Conservation (phyloP, 2,113 vertebrate genomes). For the Sigmodon hispidus region DNA sequence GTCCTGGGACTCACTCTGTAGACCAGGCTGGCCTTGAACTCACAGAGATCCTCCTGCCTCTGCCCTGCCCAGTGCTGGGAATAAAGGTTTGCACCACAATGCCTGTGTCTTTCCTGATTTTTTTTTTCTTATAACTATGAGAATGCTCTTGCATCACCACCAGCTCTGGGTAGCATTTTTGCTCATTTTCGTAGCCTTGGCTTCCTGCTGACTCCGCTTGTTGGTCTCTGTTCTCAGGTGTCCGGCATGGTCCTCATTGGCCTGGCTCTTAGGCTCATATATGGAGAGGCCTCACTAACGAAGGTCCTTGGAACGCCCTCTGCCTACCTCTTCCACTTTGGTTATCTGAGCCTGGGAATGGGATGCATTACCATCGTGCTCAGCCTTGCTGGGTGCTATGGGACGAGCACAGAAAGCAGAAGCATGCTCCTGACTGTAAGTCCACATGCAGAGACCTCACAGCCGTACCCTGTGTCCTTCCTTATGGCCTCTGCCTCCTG, state of each 20-base stretch:
- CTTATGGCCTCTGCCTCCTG: not conserved
- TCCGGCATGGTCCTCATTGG: constrained; percentile 58
- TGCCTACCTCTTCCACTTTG: not conserved
- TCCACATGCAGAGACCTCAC: not conserved
- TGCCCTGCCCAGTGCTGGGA: too few species aligned
- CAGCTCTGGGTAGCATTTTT: not conserved
- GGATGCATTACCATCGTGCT: not conserved
- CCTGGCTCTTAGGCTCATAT: constrained; percentile 62
- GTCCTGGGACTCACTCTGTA: too few species aligned
- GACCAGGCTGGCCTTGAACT: too few species aligned
- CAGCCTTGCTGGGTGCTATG: constrained; percentile 40
- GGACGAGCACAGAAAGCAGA: constrained; percentile 41
- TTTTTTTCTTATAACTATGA: not conserved
- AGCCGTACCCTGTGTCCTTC: too few species aligned
- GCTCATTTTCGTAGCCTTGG: not conserved
- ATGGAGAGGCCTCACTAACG: constrained; percentile 21
- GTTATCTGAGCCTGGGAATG: constrained; percentile 51
- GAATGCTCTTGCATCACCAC: not conserved
- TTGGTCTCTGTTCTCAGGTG: constrained; percentile 45
- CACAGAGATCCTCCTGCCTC: too few species aligned
- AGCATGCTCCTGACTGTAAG: constrained; percentile 44
- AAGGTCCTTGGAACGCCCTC: constrained; percentile 57
- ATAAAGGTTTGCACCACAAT: too few species aligned
- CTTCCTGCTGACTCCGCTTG: not conserved
- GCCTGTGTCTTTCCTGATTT: not conserved